These are phyloP conservation scores for Chydorus sphaericus DNA, from an alignment of 2,888 invertebrate genomes.

Conservation along the genomic window DNA sequence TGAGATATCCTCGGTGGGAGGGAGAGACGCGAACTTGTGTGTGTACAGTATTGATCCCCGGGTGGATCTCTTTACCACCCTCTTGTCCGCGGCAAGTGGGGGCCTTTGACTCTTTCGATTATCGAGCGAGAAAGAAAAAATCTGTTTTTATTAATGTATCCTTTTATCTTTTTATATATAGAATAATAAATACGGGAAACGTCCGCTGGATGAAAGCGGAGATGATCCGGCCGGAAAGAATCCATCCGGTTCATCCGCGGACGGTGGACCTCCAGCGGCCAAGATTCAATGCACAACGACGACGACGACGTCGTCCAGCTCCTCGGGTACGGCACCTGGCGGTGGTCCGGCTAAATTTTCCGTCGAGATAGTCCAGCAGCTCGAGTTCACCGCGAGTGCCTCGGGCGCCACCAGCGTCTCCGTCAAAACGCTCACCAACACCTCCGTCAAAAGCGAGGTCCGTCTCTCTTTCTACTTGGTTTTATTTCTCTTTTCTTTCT, in stretches of 20 bases:
- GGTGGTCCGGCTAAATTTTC: slow-evolving; percentile 58
- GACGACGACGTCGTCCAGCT: slow-evolving; percentile 7
- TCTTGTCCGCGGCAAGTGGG: neutral
- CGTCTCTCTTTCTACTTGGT: neutral
- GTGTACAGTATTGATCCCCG: slow-evolving; percentile 11
- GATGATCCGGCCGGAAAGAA: neutral
- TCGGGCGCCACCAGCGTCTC: slow-evolving; percentile 82
- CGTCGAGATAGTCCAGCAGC: slow-evolving; percentile 80
- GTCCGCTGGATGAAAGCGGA: slow-evolving; percentile 13
- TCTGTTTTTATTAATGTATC: neutral
- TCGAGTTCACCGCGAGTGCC: slow-evolving; percentile 59
- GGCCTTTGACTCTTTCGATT: slow-evolving; percentile 6
- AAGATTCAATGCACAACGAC: slow-evolving; percentile 14
- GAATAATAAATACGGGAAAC: slow-evolving; percentile 14
- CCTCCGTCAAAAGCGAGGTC: slow-evolving; percentile 38
- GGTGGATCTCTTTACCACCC: neutral
- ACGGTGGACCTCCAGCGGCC: slow-evolving; percentile 8
- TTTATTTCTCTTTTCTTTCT: no score
- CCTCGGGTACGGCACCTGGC: slow-evolving; percentile 21
- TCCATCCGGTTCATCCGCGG: neutral
- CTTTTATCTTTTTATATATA: neutral
- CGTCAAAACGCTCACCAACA: slow-evolving; percentile 62
- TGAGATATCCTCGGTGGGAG: slow-evolving; percentile 3
- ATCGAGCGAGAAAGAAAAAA: slow-evolving; percentile 1
- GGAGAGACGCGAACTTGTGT: no score